Evolutionary conservation across 2,113 vertebrate species (phyloP), one percentile per base, ranked within the genome.

Genomic region (Monarcha castaneiventris): DNA sequence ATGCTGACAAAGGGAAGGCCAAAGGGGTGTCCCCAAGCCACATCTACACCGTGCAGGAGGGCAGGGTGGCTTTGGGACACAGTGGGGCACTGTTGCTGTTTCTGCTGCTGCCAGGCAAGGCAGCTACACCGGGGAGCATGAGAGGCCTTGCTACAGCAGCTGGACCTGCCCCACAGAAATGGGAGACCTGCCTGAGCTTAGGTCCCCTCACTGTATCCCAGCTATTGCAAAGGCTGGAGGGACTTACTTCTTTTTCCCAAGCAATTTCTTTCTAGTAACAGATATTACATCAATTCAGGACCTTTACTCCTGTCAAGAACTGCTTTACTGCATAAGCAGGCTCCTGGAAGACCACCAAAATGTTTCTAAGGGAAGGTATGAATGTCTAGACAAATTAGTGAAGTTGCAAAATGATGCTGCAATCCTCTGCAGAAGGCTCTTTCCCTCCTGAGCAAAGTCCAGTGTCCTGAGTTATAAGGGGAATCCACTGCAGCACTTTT

Each of bases 91-190:
- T 25, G 11, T 5, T 4, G 2, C 48, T 30, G 12, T 10, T 58
- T 37, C n/a, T 80, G 39, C 41, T 5, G 2, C 43, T 63, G 32
- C 16, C 33, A 14, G 41, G 56, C 32, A 6, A 54, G 55, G 59
- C 49, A 44, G 8, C n/a, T 35, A 35, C 1, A 1, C 3, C 0
- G 4, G 6, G 48, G 56, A 55, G 7, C 1, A 0, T 2, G 43
- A 68, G 29, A 67, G 35, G 16, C 41, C 19, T 26, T 43, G 32
- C 35, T 77, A 51, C 33, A 77, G 23, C 69, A 35, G 5, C 20
- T 20, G 39, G 33, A 73, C n/a, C 79, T 46, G 30, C 22, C 46
- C 18, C 16, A 15, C 22, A 30, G 64, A n/a, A 68, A 41, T 1
- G 9, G 32, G 43, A 58, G 12, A 56, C 61, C 11, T 30, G 32